Conservation (phyloP, 2,113 vertebrate species). For the Euleptes europaea region DNA sequence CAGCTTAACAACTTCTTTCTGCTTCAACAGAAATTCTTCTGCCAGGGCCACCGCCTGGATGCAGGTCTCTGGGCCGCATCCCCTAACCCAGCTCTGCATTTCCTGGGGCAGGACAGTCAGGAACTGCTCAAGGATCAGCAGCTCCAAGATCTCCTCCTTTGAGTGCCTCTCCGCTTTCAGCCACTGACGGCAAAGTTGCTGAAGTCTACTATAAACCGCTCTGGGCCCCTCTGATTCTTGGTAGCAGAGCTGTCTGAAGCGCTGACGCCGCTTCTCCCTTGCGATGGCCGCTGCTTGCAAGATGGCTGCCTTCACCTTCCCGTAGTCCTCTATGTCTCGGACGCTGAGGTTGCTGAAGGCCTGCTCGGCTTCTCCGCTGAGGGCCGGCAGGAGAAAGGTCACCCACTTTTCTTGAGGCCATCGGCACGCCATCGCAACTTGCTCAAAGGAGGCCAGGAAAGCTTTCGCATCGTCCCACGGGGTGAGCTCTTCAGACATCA, state of each 20-base stretch:
- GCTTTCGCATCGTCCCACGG: no score
- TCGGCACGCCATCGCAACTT: no score
- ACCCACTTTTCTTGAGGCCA: no score
- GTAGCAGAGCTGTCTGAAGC: not conserved
- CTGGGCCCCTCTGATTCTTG: constrained; percentile 32
- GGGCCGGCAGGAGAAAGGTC: no score
- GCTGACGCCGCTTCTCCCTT: no score
- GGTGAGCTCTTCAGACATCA: no score
- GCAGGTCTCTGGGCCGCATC: constrained; percentile 37
- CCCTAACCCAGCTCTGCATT: constrained; percentile 54
- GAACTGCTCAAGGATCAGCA: constrained; percentile 55
- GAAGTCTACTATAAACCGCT: constrained; percentile 22
- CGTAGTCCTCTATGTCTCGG: no score
- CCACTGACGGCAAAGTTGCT: constrained; percentile 62
- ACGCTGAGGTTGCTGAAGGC: no score
- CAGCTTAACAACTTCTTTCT: constrained; percentile 29
- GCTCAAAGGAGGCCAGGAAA: no score
- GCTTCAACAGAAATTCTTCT: constrained; percentile 33
- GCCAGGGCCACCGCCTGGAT: constrained; percentile 39
- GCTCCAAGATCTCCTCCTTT: constrained; percentile 62
- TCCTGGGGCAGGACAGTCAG: constrained; percentile 56
- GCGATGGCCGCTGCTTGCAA: no score
- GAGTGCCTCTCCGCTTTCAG: constrained; percentile 40
- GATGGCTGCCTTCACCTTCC: no score
- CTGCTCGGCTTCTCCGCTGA: no score